These are phyloP conservation scores for Brachyalestes nurse DNA, from an alignment of 2,797 vertebrate genomes.

Conservation along the genomic window DNA sequence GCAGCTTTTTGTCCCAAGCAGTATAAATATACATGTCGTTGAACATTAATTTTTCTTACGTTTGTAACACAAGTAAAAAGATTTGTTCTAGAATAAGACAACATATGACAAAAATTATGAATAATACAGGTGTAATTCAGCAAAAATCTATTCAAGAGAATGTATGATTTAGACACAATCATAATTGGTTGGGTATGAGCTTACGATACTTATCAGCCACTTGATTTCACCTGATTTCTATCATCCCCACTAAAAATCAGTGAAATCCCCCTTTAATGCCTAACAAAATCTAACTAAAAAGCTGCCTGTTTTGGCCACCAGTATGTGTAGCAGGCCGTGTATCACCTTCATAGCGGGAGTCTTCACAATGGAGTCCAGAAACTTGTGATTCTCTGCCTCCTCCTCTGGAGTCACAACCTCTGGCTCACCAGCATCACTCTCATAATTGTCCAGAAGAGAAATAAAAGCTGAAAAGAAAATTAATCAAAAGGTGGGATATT, in stretches of 20 bases:
- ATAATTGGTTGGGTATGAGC: too few species aligned
- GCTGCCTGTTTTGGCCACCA: too few species aligned
- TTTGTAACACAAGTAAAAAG: not conserved
- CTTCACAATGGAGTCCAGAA: constrained; percentile 78
- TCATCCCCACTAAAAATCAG: not conserved
- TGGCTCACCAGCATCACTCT: constrained; percentile 79
- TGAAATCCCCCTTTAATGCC: too few species aligned
- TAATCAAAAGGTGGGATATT: not conserved
- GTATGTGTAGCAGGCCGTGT: too few species aligned
- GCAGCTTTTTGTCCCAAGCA: not conserved
- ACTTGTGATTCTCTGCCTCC: constrained; percentile 82
- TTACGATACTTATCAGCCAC: too few species aligned
- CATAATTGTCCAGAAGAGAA: constrained; percentile 85
- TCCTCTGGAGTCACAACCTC: constrained; percentile 83
- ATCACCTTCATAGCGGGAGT: constrained; percentile 79
- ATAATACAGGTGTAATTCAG: too few species aligned
- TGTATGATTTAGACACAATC: too few species aligned
- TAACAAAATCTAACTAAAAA: too few species aligned
- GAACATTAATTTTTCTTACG: not conserved
- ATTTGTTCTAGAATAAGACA: too few species aligned
- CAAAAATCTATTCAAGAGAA: too few species aligned
- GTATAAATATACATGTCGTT: not conserved
- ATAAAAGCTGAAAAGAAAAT: constrained; percentile 76
- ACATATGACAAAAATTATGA: too few species aligned
- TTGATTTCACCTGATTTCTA: not conserved